phyloP scores from a whole-genome alignment of 2,797 vertebrate species.

The Ptychobarbus kaznakovi region DNA sequence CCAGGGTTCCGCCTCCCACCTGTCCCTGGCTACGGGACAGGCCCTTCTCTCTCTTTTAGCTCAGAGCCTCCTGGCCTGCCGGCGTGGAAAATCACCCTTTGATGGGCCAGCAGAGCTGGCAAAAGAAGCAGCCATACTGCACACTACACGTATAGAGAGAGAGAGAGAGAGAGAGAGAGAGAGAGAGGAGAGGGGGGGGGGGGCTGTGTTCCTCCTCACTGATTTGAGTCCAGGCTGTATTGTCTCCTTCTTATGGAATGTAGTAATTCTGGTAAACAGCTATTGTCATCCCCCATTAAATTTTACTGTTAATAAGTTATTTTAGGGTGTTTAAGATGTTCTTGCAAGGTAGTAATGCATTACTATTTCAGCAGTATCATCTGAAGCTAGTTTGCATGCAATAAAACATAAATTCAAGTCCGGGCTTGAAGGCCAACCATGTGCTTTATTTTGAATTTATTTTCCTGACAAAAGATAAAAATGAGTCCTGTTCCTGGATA shows the following conservation, averaged over 20 bases:
- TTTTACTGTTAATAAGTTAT: conserved; percentile 40
- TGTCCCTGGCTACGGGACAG: conserved; percentile 59
- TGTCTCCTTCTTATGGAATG: conserved; percentile 52
- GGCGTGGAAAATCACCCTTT: conserved; percentile 81
- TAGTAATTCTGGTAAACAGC: conserved; percentile 50
- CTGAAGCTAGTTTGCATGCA: conserved; percentile 24
- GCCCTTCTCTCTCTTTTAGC: conserved; percentile 72
- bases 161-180: conserved; percentile 58
- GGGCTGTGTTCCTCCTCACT: background rate
- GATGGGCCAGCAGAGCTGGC: conserved; percentile 76
- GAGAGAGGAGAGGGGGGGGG: background rate
- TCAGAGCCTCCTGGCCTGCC: conserved; percentile 73
- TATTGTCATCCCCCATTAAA: conserved; percentile 25
- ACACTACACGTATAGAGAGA: conserved; percentile 66
- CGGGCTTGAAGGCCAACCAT: background rate
- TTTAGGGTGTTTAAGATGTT: conserved; percentile 33
- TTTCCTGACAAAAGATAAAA: background rate
- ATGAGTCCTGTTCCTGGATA: background rate
- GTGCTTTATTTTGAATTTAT: background rate
- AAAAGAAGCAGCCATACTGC: conserved; percentile 68
- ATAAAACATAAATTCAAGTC: background rate
- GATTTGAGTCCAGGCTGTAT: conserved; percentile 36
- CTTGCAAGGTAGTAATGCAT: conserved; percentile 9
- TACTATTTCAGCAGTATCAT: conserved; percentile 22
- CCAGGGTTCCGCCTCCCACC: conserved; percentile 59